Base-by-base conservation (phyloP, 2,888 invertebrate species). In the Rhaphigaster nebulosa region DNA sequence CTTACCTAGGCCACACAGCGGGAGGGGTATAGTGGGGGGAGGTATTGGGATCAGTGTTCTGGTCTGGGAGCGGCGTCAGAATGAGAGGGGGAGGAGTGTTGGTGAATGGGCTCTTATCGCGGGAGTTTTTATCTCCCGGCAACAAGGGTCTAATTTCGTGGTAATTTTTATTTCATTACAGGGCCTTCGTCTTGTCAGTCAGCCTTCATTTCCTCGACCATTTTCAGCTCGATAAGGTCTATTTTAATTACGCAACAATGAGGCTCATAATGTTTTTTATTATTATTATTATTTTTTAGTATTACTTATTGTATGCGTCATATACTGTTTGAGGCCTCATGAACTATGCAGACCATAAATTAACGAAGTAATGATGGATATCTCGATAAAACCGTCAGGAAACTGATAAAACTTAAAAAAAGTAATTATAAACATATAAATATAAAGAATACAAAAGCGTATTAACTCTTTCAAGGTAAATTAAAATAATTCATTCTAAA, bases 81-180 rank as follows among this genome's bases (percentile, higher is more conserved):
- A 45, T 45, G 20, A 12, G 80, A 41, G 38, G 80, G 41, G 18
- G 18, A 6, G 80, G 26, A n/a, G 45, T 5, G 20, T 10, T 26
- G 6, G 41, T 45, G 45, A 84, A 45, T 84, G 84, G 84, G 41
- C 45, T 12, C 41, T 84, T 84, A 84, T 84, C 84, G 84, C 84
- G n/a, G 29, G 34, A 29, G 87, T 87, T 87, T 87, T 87, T 87
- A 87, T 87, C 87, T 54, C 29, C 10, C 18, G 87, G 54, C 87
- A 87, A 87, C 87, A 87, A 54, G 87, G 45, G 52, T 54, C 87
- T 87, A 56, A 87, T 87, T 87, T 56, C 54, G 41, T 52, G 87
- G 87, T 87, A 87, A 87, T 87, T 87, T 87, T 87, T 87, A 87
- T 87, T 54, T 87, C 87, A 52, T 87, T 87, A 87, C 34, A 87